Conservation (phyloP, 2,797 vertebrate genomes). For the Sebastes alutus region DNA sequence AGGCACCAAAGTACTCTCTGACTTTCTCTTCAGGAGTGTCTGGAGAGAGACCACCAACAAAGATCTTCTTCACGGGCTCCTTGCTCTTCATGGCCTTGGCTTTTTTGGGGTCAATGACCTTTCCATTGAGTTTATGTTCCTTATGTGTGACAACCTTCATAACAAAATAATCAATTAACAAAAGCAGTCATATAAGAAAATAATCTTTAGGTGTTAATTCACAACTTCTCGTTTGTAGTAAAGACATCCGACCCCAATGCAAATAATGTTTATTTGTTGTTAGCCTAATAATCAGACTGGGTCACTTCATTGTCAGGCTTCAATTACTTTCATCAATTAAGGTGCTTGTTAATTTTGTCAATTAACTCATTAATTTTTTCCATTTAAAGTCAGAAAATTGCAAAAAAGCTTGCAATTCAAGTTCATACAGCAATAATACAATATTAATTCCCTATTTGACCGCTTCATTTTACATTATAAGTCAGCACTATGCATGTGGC, state of each 20-base stretch:
- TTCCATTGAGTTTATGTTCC: constrained; percentile 98
- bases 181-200: neutral
- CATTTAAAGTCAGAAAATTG: neutral
- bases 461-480: neutral
- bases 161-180: neutral
- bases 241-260: too few species aligned
- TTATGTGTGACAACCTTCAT: constrained; percentile 93
- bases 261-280: too few species aligned
- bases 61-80: constrained; percentile 98
- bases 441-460: neutral
- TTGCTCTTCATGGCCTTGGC: constrained; percentile 99
- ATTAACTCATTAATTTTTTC: neutral
- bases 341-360: neutral
- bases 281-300: too few species aligned
- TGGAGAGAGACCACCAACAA: constrained; percentile 97
- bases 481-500: neutral
- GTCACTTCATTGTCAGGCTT: too few species aligned
- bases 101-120: constrained; percentile 98
- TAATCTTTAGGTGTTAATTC: too few species aligned
- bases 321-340: too few species aligned
- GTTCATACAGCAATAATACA: neutral
- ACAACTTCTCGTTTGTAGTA: too few species aligned
- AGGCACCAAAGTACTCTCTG: constrained; percentile 94
- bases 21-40: constrained; percentile 99
- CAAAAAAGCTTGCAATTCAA: neutral